phyloP scores from a whole-genome alignment of 1,140 invertebrate genomes.

The Cylas formicarius region DNA sequence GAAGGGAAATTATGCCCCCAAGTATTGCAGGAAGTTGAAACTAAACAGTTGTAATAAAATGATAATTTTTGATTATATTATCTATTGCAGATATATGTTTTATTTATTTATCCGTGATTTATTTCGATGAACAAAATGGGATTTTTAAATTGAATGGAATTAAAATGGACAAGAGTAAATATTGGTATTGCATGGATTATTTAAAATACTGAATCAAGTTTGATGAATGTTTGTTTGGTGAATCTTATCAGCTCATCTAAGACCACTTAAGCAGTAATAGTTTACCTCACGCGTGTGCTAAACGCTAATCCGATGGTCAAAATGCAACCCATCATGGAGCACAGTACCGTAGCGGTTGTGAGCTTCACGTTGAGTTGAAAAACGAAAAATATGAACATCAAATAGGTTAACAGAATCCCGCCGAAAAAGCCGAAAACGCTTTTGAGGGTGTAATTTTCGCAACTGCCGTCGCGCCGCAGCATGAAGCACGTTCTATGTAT shows the following conservation, averaged over 20 bases:
- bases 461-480: slow-evolving; percentile 48
- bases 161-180: too few species aligned
- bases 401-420: slow-evolving; percentile 55
- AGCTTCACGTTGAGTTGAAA: slow-evolving; percentile 53
- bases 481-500: slow-evolving; percentile 34
- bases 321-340: slow-evolving; percentile 53
- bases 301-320: slow-evolving; percentile 60
- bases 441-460: slow-evolving; percentile 53
- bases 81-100: too few species aligned
- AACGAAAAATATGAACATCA: slow-evolving; percentile 58
- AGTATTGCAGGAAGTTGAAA: too few species aligned
- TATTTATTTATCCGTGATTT: too few species aligned
- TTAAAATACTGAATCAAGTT: too few species aligned
- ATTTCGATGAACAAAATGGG: too few species aligned
- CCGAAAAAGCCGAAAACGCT: slow-evolving; percentile 53
- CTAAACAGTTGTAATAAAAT: too few species aligned
- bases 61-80: too few species aligned
- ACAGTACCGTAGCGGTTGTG: slow-evolving; percentile 50
- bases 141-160: too few species aligned
- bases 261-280: slow-evolving; percentile 1
- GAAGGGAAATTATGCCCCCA: too few species aligned
- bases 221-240: too few species aligned
- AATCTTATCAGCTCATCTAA: not conserved
- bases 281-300: slow-evolving; percentile 54
- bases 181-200: too few species aligned